Evolutionary conservation across 2,113 vertebrate genomes (phyloP).

Genomic region (Grallaria varia): DNA sequence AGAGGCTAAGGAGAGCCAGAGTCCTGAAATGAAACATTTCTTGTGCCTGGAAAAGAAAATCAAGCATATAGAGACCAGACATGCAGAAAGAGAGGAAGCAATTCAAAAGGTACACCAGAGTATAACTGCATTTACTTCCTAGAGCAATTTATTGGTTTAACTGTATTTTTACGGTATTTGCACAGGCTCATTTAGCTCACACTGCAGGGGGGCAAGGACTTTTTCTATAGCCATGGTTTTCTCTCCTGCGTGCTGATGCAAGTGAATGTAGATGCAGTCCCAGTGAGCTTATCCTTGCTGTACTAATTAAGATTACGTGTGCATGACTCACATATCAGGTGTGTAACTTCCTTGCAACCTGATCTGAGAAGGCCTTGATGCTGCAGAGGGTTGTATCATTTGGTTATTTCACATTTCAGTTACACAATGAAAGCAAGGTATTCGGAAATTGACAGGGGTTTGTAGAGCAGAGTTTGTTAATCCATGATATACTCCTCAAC

Average conservation of each 20-base stretch:
- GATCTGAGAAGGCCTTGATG: not conserved
- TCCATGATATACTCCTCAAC: not conserved
- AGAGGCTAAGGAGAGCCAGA: constrained; percentile 87
- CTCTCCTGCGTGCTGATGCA: not conserved
- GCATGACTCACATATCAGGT: rapidly evolving
- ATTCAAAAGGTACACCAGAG: constrained; percentile 81
- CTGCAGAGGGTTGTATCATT: not conserved
- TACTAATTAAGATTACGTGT: not conserved
- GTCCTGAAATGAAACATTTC: constrained; percentile 87
- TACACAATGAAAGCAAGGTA: not conserved
- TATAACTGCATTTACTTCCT: not conserved
- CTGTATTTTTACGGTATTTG: not conserved
- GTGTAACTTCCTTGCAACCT: not conserved
- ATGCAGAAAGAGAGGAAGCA: constrained; percentile 83
- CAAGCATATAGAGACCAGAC: constrained; percentile 83
- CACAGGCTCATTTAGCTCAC: not conserved
- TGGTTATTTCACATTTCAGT: not conserved
- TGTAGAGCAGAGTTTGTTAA: not conserved
- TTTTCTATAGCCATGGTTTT: not conserved
- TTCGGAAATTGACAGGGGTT: not conserved
- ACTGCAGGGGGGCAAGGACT: not conserved
- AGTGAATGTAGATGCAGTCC: not conserved
- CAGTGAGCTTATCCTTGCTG: not conserved
- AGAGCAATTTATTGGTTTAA: not conserved
- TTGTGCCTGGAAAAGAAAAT: constrained; percentile 86